These are phyloP conservation scores for Colinus virginianus DNA, from an alignment of 2,113 vertebrate genomes.

Conservation along the genomic window DNA sequence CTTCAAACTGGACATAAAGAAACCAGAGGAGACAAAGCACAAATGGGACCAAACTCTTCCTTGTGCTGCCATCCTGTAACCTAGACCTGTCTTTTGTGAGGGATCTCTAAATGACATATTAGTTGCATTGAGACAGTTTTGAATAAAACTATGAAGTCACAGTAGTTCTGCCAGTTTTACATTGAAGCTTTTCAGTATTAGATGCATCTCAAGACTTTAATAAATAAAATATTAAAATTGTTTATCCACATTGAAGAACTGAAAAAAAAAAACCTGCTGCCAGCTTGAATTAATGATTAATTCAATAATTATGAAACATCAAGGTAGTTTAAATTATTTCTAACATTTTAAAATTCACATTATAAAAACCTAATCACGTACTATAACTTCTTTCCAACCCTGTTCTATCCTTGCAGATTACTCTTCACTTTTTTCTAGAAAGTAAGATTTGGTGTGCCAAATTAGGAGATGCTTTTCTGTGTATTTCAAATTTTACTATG, in stretches of 20 bases:
- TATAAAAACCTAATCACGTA: background rate
- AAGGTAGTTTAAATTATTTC: slow-evolving; percentile 41
- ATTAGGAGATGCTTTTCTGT: background rate
- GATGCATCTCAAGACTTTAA: background rate
- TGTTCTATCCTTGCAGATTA: background rate
- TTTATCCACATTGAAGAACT: background rate
- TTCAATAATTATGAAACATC: background rate
- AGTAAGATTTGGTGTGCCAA: background rate
- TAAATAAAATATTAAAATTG: slow-evolving; percentile 23
- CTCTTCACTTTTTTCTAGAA: background rate
- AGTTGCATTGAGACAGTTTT: background rate
- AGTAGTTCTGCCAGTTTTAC: background rate
- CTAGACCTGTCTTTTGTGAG: background rate
- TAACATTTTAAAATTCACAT: slow-evolving; percentile 17
- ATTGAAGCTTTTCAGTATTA: background rate
- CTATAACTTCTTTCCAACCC: background rate
- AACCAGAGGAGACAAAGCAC: background rate
- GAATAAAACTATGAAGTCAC: background rate
- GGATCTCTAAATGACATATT: rapidly evolving
- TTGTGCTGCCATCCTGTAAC: background rate
- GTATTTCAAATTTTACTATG: background rate
- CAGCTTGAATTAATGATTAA: slow-evolving; percentile 29
- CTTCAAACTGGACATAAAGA: background rate
- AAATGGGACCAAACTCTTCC: background rate
- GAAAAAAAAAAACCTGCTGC: background rate